These are phyloP conservation scores for Malurus melanocephalus DNA, from an alignment of 2,113 vertebrate genomes.

Conservation along the genomic window DNA sequence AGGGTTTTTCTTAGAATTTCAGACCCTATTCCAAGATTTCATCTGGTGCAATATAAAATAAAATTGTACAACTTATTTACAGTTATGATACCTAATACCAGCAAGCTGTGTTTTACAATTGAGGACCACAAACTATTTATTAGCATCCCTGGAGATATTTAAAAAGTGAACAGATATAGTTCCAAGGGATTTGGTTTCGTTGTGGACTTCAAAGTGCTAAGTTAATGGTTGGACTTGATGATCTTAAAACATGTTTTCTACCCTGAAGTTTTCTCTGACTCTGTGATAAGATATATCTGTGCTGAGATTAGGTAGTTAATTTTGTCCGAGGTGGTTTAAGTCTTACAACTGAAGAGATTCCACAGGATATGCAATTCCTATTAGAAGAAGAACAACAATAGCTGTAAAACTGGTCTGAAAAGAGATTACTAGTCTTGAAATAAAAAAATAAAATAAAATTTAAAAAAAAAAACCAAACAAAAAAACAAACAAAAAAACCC, in stretches of 20 bases:
- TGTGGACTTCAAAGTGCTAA: not conserved
- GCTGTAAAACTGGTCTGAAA: not conserved
- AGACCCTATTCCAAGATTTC: not conserved
- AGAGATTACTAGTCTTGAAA: not conserved
- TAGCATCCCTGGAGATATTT: not conserved
- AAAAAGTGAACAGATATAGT: not conserved
- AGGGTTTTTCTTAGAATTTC: not conserved
- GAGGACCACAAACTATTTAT: not conserved
- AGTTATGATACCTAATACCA: not conserved
- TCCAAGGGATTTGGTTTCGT: not conserved
- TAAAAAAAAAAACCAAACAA: too few species aligned
- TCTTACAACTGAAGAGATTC: not conserved
- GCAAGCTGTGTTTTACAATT: not conserved
- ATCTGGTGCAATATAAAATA: not conserved
- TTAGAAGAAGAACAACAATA: not conserved
- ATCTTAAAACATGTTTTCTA: not conserved
- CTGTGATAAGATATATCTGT: not conserved
- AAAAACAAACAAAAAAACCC: too few species aligned
- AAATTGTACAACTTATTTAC: not conserved
- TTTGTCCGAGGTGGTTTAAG: not conserved
- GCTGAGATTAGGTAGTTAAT: not conserved
- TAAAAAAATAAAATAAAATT: not conserved
- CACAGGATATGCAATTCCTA: not conserved
- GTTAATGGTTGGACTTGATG: not conserved
- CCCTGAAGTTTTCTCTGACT: not conserved